phyloP scores from a whole-genome alignment of 1,140 invertebrate genomes.

The Telenomus remus region DNA sequence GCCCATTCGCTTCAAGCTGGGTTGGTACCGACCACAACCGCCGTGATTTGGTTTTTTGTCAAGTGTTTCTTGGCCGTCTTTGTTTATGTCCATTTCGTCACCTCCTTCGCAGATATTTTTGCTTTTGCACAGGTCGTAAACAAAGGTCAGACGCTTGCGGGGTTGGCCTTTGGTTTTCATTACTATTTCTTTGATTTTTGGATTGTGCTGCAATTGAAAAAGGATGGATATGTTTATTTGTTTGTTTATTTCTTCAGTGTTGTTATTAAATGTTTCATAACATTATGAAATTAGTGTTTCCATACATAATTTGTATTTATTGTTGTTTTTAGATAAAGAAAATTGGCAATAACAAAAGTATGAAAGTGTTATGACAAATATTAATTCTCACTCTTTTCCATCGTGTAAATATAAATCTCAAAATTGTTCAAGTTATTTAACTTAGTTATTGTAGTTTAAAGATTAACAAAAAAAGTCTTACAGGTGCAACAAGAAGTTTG shows the following conservation, averaged over 20 bases:
- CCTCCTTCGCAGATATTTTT: slow-evolving; percentile 99
- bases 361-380: too few relatives aligned
- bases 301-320: too few relatives aligned
- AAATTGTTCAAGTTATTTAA: too few relatives aligned
- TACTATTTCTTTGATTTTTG: slow-evolving; percentile 98
- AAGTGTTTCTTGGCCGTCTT: slow-evolving; percentile 79
- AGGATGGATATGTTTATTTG: slow-evolving; percentile 8
- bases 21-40: slow-evolving; percentile 98
- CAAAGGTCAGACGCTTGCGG: slow-evolving; percentile 92
- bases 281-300: too few relatives aligned
- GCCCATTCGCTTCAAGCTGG: slow-evolving; percentile 90
- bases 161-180: slow-evolving; percentile 98
- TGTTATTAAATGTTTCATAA: not conserved
- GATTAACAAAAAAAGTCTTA: slow-evolving; percentile 79
- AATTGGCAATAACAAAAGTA: too few relatives aligned
- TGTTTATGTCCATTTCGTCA: slow-evolving; percentile 95
- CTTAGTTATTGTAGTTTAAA: too few relatives aligned
- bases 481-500: slow-evolving; percentile 94
- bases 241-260: too few relatives aligned
- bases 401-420: too few relatives aligned
- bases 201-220: slow-evolving; percentile 81
- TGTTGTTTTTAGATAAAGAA: too few relatives aligned
- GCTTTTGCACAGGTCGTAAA: slow-evolving; percentile 98
- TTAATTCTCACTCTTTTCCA: too few relatives aligned
- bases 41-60: slow-evolving; percentile 90